Evolutionary conservation across 1,140 invertebrate genomes (phyloP), one percentile per base, ranked within the genome.

Genomic region (Acromyrmex echinatior): DNA sequence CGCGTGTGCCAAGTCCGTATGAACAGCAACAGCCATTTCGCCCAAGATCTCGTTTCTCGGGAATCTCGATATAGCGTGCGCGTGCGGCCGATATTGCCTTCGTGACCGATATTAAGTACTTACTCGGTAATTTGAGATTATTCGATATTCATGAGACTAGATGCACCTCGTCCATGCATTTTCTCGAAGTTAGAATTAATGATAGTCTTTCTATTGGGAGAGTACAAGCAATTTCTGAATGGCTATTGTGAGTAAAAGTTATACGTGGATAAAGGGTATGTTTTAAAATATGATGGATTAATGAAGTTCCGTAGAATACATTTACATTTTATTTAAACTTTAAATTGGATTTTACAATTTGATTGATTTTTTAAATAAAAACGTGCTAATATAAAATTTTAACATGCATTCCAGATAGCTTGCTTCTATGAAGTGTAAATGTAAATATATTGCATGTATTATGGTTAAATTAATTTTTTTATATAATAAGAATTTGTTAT

Each of bases 61-160:
- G 12, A 73, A 81, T 81, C 79, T 56, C 70, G 58, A 76, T 62
- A 28, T 76, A 62, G 56, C 39, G 12, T 51, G 80, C 80, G 70
- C 80, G 80, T 84, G 28, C 56, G 70, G 62, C 39, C 70, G 28
- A 84, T 84, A 84, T 84, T 84, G 70, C 80, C 70, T 76, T 51
- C 70, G 80, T 82, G 80, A 82, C 68, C 80, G 21, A 84, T 84
- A 84, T 76, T 84, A 84, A 76, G 56, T 51, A 84, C 70, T 76
- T 62, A 49, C 56, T 76, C 25, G 80, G 39, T 84, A 74, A 84
- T 84, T 84, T 63, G 10, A 84, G 56, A 74, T 84, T 84, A 84
- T 73, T 84, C 70, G 70, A 45, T 63, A 84, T 80, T 80, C 63
- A 80, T 60, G 66, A 73, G 66, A 56, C 21, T 31, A 25, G 16